Percentiles rank a stretch among this genome's conserved stretches.
Conservation (phyloP, 2,113 vertebrate genomes). For the Pollachius pollachius region DNA sequence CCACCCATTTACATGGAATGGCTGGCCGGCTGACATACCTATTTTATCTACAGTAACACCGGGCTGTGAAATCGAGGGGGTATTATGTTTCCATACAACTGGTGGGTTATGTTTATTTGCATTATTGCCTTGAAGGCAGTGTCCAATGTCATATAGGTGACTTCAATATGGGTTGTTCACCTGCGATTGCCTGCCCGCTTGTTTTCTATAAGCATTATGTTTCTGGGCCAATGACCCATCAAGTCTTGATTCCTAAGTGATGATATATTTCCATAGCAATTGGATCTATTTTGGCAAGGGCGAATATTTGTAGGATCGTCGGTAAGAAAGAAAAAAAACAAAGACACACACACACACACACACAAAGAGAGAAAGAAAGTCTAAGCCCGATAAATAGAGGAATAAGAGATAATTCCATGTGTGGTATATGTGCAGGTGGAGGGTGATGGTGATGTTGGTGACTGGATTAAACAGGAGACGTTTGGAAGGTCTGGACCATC, state of each 20-base stretch:
- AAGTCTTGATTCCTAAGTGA: background rate
- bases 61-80: too few relatives aligned
- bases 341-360: constrained; percentile 5
- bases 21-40: too few relatives aligned
- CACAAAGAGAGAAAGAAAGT: background rate
- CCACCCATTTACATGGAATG: too few relatives aligned
- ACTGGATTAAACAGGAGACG: background rate
- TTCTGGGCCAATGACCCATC: background rate
- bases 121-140: too few relatives aligned
- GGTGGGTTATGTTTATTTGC: too few relatives aligned
- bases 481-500: background rate
- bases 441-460: background rate
- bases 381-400: background rate
- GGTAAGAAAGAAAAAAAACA: background rate
- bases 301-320: background rate
- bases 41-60: too few relatives aligned
- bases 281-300: background rate
- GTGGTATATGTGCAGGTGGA: background rate
- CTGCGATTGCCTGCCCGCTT: background rate
- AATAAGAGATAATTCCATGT: background rate
- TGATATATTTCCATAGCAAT: background rate
- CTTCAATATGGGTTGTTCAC: background rate
- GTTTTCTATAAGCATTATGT: background rate
- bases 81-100: too few relatives aligned
- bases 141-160: background rate